Percentiles rank a stretch among this genome's conserved stretches.
Evolutionary conservation across 2,797 vertebrate species (phyloP).

Genomic region (Pempheris klunzingeri): DNA sequence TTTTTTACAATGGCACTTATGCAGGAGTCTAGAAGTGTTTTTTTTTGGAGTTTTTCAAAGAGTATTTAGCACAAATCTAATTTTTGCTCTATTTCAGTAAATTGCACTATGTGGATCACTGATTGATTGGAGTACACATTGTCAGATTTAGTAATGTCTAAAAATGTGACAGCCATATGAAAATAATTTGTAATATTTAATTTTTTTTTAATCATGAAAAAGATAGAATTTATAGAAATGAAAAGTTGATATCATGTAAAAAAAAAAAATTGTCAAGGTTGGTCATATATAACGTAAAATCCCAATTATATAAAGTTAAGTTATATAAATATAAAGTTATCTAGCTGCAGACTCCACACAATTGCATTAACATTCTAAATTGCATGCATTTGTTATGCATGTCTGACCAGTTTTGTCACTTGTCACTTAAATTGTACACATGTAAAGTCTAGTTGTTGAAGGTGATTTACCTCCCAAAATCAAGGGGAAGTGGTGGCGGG

Average conservation of each 20-base stretch:
- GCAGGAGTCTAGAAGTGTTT: slow-evolving; percentile 69
- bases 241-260: not conserved
- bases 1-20: slow-evolving; percentile 91
- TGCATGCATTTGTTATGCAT: not conserved
- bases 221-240: not conserved
- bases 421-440: not conserved
- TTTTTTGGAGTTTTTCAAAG: not conserved
- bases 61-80: not conserved
- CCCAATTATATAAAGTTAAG: not conserved
- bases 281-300: not conserved
- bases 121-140: not conserved
- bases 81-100: not conserved
- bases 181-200: not conserved
- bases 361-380: not conserved
- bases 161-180: not conserved
- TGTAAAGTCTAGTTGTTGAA: not conserved
- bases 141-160: not conserved
- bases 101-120: not conserved
- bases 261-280: too few species aligned
- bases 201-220: slow-evolving; percentile 1
- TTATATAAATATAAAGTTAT: not conserved
- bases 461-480: not conserved
- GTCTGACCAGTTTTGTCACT: not conserved
- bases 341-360: not conserved
- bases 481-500: not conserved